A percentile compares a stretch with the other conserved stretches of the same genome.
Evolutionary conservation across 2,113 vertebrate species (phyloP).

Genomic region (Syrrhaptes paradoxus): DNA sequence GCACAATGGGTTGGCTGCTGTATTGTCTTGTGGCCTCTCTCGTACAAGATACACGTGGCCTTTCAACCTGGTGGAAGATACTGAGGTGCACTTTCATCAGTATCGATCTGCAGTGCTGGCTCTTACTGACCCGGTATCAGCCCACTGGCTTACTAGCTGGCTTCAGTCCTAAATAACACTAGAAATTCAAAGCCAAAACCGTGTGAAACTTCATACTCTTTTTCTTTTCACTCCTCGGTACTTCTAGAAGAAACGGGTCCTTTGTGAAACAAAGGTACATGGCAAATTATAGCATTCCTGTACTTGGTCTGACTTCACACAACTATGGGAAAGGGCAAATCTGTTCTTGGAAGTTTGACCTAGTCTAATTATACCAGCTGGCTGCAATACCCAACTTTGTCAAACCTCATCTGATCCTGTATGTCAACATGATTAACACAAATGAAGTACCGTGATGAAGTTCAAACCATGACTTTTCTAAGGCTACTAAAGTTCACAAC

Average conservation of each 20-base stretch:
- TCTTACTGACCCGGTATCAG: not conserved
- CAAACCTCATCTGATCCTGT: constrained; percentile 8
- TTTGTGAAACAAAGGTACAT: not conserved
- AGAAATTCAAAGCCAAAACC: not conserved
- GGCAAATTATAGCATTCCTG: not conserved
- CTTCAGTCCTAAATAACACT: not conserved
- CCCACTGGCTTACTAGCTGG: not conserved
- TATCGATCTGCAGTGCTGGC: not conserved
- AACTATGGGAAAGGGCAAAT: not conserved
- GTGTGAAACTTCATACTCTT: not conserved
- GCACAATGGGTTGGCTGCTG: not conserved
- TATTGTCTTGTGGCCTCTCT: not conserved
- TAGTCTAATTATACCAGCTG: not conserved
- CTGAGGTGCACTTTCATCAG: not conserved
- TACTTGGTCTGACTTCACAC: not conserved
- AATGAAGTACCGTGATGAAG: not conserved
- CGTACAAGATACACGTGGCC: not conserved
- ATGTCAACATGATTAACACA: not conserved
- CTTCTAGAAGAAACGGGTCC: not conserved
- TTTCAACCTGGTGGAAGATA: not conserved
- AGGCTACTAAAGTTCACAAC: not conserved
- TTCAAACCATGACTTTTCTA: not conserved
- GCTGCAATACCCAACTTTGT: not conserved
- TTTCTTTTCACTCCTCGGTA: not conserved
- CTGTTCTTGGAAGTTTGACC: not conserved